Evolutionary conservation across 1,140 invertebrate genomes (phyloP).

Genomic region (Micrasema longulum): DNA sequence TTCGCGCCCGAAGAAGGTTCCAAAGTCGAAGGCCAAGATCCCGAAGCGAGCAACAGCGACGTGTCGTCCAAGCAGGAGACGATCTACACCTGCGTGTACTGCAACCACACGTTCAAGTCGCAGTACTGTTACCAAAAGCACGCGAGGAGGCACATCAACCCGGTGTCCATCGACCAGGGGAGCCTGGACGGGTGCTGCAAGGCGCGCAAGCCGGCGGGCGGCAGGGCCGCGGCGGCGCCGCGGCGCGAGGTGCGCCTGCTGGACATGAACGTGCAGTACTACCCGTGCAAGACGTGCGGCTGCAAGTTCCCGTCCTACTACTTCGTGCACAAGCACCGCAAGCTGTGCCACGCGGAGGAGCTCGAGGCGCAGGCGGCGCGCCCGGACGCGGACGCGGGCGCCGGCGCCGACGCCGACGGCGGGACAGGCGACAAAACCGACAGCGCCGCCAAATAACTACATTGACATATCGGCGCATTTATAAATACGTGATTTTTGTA

Average conservation of each 20-base stretch:
- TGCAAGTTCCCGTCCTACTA: conserved; percentile 93
- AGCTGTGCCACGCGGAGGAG: conserved; percentile 82
- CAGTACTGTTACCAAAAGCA: conserved; percentile 87
- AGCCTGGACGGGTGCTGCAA: conserved; percentile 8
- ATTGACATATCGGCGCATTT: no score
- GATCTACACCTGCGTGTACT: conserved; percentile 79
- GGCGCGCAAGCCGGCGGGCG: conserved; percentile 14
- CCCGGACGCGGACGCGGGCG: background rate
- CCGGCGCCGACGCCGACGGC: conserved; percentile 1
- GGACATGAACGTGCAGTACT: conserved; percentile 89
- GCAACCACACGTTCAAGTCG: conserved; percentile 84
- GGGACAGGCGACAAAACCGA: conserved; percentile 21
- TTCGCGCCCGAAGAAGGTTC: conserved; percentile 40
- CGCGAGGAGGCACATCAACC: conserved; percentile 61
- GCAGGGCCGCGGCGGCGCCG: conserved; percentile 13
- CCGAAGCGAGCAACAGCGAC: conserved; percentile 34
- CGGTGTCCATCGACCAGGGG: conserved; percentile 47
- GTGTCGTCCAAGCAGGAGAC: conserved; percentile 53
- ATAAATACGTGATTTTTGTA: no score
- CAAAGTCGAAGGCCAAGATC: conserved; percentile 11
- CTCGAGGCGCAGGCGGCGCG: conserved; percentile 54
- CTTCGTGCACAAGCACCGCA: conserved; percentile 92
- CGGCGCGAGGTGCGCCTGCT: conserved; percentile 72
- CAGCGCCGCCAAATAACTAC: background rate
- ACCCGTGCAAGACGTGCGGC: conserved; percentile 92